A percentile compares a stretch with the other conserved stretches of the same genome.
Conservation (phyloP, 2,113 vertebrate species). For the Excalfactoria chinensis region DNA sequence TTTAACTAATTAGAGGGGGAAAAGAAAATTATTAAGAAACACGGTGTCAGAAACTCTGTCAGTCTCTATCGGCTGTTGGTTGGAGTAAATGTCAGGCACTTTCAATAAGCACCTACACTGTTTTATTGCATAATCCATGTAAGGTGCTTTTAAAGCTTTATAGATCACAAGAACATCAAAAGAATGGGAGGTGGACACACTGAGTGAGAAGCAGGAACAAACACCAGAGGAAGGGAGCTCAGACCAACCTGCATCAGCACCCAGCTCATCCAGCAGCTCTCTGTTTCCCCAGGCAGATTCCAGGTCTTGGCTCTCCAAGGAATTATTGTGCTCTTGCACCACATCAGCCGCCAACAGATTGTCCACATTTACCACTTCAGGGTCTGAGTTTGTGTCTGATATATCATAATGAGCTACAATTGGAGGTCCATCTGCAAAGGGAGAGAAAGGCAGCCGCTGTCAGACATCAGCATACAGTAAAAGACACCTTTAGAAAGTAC, state of each 20-base stretch:
- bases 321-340: slow-evolving; percentile 90
- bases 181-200: not conserved
- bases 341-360: slow-evolving; percentile 90
- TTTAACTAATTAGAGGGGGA: not conserved
- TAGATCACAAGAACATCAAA: not conserved
- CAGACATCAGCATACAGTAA: slow-evolving; percentile 30
- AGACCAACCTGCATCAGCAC: slow-evolving; percentile 87
- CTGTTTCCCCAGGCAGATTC: slow-evolving; percentile 86
- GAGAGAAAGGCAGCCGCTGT: slow-evolving; percentile 77
- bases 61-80: not conserved
- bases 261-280: slow-evolving; percentile 82
- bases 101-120: not conserved
- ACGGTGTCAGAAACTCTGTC: not conserved
- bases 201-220: not conserved
- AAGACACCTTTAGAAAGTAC: slow-evolving; percentile 33
- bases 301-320: slow-evolving; percentile 84
- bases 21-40: not conserved
- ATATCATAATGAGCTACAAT: slow-evolving; percentile 94
- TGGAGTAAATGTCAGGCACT: not conserved
- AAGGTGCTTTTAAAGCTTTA: not conserved
- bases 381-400: slow-evolving; percentile 95
- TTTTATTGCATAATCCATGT: not conserved
- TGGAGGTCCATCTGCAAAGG: slow-evolving; percentile 91
- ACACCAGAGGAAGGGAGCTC: not conserved
- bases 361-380: slow-evolving; percentile 92